Evolutionary conservation across 2,888 invertebrate species (phyloP).

Genomic region (Hedya salicella): DNA sequence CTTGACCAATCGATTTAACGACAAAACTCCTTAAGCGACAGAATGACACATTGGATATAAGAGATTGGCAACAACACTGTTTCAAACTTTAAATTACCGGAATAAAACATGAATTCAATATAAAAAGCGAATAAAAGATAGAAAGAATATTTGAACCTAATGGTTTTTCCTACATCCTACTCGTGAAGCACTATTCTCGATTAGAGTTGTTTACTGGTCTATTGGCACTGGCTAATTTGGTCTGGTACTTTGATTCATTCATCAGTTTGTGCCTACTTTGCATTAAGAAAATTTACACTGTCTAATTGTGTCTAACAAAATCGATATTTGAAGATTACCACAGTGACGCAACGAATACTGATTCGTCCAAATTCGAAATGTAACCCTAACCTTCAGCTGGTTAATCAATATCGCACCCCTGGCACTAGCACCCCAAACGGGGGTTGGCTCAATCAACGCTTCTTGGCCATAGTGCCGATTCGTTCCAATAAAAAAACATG

Average conservation of each 20-base stretch:
- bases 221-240: no score
- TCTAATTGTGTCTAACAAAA: neutral
- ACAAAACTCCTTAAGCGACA: constrained; percentile 9
- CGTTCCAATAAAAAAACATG: constrained; percentile 3
- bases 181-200: no score
- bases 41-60: constrained; percentile 4
- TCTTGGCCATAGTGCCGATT: constrained; percentile 9
- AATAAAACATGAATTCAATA: neutral
- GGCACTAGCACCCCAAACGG: constrained; percentile 31
- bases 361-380: constrained; percentile 33
- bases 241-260: no score
- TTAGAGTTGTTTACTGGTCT: no score
- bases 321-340: constrained; percentile 27
- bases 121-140: neutral
- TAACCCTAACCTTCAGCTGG: constrained; percentile 41
- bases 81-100: neutral
- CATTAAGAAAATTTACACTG: neutral
- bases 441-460: constrained; percentile 34
- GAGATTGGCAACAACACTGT: neutral
- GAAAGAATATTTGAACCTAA: no score
- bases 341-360: constrained; percentile 30
- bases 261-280: neutral
- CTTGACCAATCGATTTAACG: constrained; percentile 12
- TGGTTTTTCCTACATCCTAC: no score
- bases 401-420: constrained; percentile 42